Base-by-base conservation (phyloP, 1,140 invertebrate species). In the Aphelenchoides besseyi region DNA sequence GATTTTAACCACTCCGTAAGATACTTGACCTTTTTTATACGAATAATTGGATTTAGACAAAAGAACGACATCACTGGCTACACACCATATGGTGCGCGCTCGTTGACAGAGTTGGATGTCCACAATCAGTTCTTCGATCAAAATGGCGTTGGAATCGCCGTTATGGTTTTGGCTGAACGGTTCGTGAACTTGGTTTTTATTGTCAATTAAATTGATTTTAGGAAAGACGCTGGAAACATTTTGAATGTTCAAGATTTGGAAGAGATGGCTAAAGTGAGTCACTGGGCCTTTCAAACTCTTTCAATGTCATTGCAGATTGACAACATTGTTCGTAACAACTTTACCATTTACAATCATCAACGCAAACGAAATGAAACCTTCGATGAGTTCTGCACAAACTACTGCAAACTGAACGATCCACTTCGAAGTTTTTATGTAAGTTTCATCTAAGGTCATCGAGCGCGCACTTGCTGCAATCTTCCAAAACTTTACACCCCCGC, bases 61-160 rank as follows among this genome's bases (percentile, higher is more conserved):
- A 57, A 73, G 37, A 76, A 76, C 29, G 77, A 76, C 72, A 76
- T 76, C 30, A 74, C 69, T 28, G 75, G 75, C 1, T 76, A 76
- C 35, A 79, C 75, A 9, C 75, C 75, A 26, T 76, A 79, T 53
- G 75, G 75, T 29, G 76, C 75, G 28, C 41, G 75, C 1, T 78
- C 75, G 29, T 29, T 30, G 26, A 30, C 63, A 2, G 75, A 76
- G 63, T 76, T 76, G 28, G 77, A 29, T 12, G 33, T 76, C 1
- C 68, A 36, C 28, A 53, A 76, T n/a, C 37, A 74, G 18, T 74
- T 74, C 33, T 74, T 74, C 32, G 57, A 75, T 41, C 59, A 74
- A 35, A 64, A 63, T 30, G 72, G 73, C 73, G 16, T n/a, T 8
- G 74, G 74, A 29, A 29, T 76, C 36, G 54, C 68, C 26, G 61